Evolutionary conservation across 2,797 vertebrate genomes (phyloP).

Genomic region (Etheostoma nigrum): DNA sequence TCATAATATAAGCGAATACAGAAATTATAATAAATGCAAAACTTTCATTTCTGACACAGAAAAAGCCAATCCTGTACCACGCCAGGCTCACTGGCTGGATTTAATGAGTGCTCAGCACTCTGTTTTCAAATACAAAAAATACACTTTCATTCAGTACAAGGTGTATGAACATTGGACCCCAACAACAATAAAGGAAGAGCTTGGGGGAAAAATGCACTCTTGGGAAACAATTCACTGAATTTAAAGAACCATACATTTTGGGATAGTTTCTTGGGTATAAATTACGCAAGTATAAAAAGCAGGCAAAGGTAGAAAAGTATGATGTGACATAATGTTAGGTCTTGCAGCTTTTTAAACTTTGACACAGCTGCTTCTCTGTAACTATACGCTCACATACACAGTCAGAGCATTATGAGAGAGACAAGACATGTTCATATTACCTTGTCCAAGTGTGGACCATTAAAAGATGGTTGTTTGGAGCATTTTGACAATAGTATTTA

Average conservation of each 20-base stretch:
- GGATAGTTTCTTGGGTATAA: conserved; percentile 31
- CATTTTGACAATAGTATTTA: conserved; percentile 16
- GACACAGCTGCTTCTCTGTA: conserved; percentile 26
- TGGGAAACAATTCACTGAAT: conserved; percentile 18
- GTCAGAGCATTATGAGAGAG: not conserved
- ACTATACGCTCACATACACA: not conserved
- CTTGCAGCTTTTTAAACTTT: conserved; percentile 1
- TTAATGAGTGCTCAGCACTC: conserved; percentile 81
- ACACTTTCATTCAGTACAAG: conserved; percentile 48
- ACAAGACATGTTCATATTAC: not conserved
- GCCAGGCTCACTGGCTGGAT: conserved; percentile 59
- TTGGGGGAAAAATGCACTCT: not conserved
- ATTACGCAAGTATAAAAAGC: conserved; percentile 33
- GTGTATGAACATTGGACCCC: conserved; percentile 18
- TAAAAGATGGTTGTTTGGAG: conserved; percentile 13
- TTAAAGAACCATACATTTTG: conserved; percentile 16
- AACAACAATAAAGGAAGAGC: conserved; percentile 16
- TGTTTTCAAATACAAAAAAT: conserved; percentile 55
- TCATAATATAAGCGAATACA: conserved; percentile 52
- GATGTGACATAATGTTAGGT: not conserved
- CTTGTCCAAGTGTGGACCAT: not conserved
- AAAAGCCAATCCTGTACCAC: conserved; percentile 44
- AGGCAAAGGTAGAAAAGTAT: conserved; percentile 12
- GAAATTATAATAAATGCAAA: conserved; percentile 46
- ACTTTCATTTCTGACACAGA: conserved; percentile 63